Conservation (phyloP, 2,113 vertebrate species). For the Neomonachus schauinslandi region DNA sequence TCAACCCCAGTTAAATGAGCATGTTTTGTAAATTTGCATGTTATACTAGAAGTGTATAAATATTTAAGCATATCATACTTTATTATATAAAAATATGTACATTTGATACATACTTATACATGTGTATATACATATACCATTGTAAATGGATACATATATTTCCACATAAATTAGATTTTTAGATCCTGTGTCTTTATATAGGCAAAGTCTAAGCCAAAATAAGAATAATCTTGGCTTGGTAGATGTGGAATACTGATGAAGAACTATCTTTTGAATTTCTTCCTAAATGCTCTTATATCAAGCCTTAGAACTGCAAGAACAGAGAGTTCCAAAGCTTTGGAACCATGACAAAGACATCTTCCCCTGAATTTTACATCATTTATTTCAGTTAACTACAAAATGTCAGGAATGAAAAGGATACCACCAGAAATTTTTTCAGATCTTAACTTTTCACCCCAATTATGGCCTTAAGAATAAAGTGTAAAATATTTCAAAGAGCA, state of each 20-base stretch:
- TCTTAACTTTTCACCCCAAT: constrained; percentile 46
- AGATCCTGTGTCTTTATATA: constrained; percentile 25
- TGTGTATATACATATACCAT: background rate
- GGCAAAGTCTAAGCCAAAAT: constrained; percentile 55
- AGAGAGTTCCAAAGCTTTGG: constrained; percentile 49
- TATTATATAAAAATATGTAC: constrained; percentile 47
- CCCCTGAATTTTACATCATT: constrained; percentile 25
- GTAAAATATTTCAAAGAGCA: background rate
- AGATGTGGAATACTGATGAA: constrained; percentile 44
- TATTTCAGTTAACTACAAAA: constrained; percentile 56
- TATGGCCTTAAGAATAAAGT: background rate
- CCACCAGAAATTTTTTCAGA: constrained; percentile 5
- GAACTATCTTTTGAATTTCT: constrained; percentile 37
- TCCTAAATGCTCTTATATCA: constrained; percentile 45
- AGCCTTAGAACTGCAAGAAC: constrained; percentile 27
- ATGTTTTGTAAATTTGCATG: constrained; percentile 45
- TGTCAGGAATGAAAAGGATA: constrained; percentile 52
- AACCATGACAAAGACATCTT: constrained; percentile 51
- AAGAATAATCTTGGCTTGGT: constrained; percentile 55
- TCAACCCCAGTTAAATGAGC: constrained; percentile 35
- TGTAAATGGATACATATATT: constrained; percentile 38
- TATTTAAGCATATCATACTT: background rate
- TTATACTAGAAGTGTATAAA: constrained; percentile 39
- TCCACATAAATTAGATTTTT: constrained; percentile 37
- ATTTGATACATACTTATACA: background rate